Conservation (phyloP, 2,797 vertebrate genomes). For the Acipenser oxyrinchus region DNA sequence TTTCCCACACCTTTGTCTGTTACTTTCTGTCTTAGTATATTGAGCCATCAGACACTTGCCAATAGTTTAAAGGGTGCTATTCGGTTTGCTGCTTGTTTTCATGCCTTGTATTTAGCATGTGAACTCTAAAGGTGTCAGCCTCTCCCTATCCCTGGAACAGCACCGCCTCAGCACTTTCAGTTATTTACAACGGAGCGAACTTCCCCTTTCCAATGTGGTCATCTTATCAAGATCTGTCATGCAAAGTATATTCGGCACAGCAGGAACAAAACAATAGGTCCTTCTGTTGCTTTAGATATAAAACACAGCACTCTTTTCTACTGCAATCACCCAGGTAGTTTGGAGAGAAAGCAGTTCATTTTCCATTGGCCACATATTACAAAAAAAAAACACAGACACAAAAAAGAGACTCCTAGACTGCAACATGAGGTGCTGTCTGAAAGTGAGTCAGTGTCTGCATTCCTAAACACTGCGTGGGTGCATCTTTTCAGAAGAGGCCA, state of each 20-base stretch:
- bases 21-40: too few species aligned
- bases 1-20: too few species aligned
- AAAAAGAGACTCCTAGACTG: conserved; percentile 5
- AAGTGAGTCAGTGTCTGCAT: conserved; percentile 15
- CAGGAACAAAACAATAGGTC: background rate
- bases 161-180: background rate
- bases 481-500: background rate
- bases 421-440: conserved; percentile 24
- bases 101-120: too few species aligned
- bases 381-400: conserved; percentile 3
- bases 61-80: too few species aligned
- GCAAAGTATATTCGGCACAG: background rate
- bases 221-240: background rate
- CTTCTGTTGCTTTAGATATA: background rate
- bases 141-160: background rate
- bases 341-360: too few species aligned
- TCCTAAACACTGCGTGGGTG: conserved; percentile 10
- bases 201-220: background rate
- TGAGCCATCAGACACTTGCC: too few species aligned
- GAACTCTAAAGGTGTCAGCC: too few species aligned
- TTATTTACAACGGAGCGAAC: background rate
- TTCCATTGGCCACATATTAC: background rate
- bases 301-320: background rate
- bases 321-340: background rate
- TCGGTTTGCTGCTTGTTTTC: too few species aligned